Conservation (phyloP, 2,888 invertebrate genomes). For the Athalia circularis region DNA sequence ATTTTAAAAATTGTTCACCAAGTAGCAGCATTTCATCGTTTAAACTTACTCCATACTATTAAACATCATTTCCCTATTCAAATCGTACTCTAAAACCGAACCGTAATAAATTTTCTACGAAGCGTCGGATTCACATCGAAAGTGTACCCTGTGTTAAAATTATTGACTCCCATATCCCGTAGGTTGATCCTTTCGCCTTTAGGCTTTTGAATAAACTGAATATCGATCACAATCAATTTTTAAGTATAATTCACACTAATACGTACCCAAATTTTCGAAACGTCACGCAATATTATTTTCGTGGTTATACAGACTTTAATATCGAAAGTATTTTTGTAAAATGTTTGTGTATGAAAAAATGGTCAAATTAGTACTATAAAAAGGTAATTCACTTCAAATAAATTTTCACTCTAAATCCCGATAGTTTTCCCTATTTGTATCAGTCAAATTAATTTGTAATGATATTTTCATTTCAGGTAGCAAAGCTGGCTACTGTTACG, state of each 20-base stretch:
- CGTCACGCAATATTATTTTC: slow-evolving; percentile 23
- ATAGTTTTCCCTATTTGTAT: neutral
- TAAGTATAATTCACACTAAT: no score
- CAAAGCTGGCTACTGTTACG: slow-evolving; percentile 47
- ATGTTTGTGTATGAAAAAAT: slow-evolving; percentile 8
- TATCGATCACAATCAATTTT: no score
- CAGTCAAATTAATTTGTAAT: neutral
- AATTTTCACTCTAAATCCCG: neutral
- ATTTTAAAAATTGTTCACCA: neutral
- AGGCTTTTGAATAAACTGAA: no score
- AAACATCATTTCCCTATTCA: neutral
- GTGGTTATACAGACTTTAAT: slow-evolving; percentile 23
- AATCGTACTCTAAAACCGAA: neutral
- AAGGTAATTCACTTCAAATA: slow-evolving; percentile 10
- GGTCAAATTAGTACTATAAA: neutral
- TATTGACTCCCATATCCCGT: slow-evolving; percentile 9
- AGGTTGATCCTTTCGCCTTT: neutral
- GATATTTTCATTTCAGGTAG: slow-evolving; percentile 20
- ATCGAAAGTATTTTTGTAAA: slow-evolving; percentile 2
- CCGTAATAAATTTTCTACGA: neutral
- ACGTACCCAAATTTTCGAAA: slow-evolving; percentile 1
- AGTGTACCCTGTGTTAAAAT: slow-evolving; percentile 36
- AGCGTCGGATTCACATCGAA: slow-evolving; percentile 24
- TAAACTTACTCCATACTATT: no score
- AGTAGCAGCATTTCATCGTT: neutral